Conservation (phyloP, 2,797 vertebrate genomes). For the Acanthis flammea region DNA sequence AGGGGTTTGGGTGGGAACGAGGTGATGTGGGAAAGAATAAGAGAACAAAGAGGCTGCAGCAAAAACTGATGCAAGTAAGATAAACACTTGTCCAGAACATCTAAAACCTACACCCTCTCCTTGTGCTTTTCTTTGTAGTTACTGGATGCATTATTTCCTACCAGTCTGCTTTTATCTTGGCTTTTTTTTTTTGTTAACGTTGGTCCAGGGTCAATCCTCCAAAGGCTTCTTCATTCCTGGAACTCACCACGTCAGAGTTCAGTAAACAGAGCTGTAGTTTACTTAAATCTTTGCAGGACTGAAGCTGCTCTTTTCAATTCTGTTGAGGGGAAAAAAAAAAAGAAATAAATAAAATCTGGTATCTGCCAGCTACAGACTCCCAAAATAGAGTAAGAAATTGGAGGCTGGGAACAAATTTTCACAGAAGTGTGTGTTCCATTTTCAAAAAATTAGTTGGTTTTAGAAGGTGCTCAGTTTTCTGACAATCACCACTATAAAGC, state of each 20-base stretch:
- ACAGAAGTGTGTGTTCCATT: neutral
- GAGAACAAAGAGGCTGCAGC: neutral
- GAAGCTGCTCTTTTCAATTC: neutral
- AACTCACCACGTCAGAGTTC: neutral
- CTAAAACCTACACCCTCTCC: neutral
- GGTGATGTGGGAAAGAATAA: neutral
- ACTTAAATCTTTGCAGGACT: neutral
- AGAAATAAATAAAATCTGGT: neutral
- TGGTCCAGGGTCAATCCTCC: neutral
- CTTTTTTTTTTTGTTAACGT: neutral
- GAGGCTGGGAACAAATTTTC: neutral
- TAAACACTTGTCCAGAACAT: neutral
- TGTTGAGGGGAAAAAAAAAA: neutral
- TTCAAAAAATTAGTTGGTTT: neutral
- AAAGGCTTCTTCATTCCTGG: conserved; percentile 1
- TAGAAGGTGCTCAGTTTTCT: neutral
- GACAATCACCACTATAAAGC: neutral
- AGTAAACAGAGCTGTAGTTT: neutral
- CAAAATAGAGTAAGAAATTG: neutral
- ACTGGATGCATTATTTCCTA: neutral
- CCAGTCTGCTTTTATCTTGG: neutral
- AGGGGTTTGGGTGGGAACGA: neutral
- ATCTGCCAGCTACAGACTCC: neutral
- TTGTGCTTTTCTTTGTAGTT: neutral
- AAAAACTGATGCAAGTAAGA: neutral